Evolutionary conservation across 2,888 invertebrate genomes (phyloP), one percentile per base, ranked within the genome.

Genomic region (Eupithecia insigniata): DNA sequence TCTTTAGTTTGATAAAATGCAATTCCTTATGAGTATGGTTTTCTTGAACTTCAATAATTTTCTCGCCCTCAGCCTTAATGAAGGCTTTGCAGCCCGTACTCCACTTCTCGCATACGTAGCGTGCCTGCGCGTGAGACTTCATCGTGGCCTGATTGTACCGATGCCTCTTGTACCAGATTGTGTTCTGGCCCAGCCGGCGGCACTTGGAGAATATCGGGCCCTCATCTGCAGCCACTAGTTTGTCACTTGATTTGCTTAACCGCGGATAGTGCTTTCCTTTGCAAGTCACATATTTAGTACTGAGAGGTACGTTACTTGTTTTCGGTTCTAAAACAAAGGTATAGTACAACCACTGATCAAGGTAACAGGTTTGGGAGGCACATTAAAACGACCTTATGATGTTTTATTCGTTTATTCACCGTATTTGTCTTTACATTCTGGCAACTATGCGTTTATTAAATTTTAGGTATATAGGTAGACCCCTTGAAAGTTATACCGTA

Each of bases 101-200:
- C 77, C 81, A 82, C 69, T 82, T 84, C 30, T 76, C 79, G 61
- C 85, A 86, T 8, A 67, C 73, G 32, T 67, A 70, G 10, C 67
- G 51, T 5, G 69, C 39, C 10, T 18, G 2, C 7, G 55, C 36
- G 1, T 16, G 30, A 8, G 30, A 43, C 43, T 60, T 60, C 18
- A 14, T 1, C 10, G 69, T 26, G 12, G 72, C 51, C n/a, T 69
- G 72, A 6, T 22, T 26, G 46, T 46, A 73, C 26, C 64, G 61
- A 7, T 62, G 61, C 16, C 34, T 34, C 10, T 34, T 34, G 34
- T 34, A 34, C 34, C 34, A 10, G 34, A 34, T 34, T 10, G 34
- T 10, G 10, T 10, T 8, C 34, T 10, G 34, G 34, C 34, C 34
- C 8, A n/a, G 36, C 7, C 10, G 10, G 8, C 10, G 34, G 34